phyloP scores from a whole-genome alignment of 2,888 invertebrate species.

The Gastracanthus pulcherrimus region DNA sequence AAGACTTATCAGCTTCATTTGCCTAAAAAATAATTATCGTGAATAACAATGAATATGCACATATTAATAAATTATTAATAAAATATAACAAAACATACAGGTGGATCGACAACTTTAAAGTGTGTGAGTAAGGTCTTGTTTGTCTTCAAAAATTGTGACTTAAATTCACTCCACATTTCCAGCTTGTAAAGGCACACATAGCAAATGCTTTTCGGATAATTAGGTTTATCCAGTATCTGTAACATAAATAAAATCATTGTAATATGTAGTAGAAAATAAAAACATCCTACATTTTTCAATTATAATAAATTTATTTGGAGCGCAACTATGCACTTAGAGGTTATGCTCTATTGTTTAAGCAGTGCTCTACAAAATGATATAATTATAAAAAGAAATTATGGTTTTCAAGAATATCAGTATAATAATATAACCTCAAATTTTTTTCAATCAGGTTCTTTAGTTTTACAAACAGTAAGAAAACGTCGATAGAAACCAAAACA shows the following conservation, averaged over 20 bases:
- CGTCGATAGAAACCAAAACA: no score
- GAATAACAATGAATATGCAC: constrained; percentile 8
- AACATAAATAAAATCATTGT: constrained; percentile 33
- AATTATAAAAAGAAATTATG: no score
- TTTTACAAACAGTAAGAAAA: no score
- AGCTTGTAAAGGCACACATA: constrained; percentile 74
- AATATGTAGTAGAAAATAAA: no score
- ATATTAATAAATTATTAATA: neutral
- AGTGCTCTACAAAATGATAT: no score
- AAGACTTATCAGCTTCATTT: constrained; percentile 44
- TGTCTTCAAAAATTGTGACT: constrained; percentile 69
- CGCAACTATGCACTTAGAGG: no score
- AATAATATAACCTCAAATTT: neutral
- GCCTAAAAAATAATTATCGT: neutral
- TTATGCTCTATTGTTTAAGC: no score
- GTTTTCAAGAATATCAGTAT: no score
- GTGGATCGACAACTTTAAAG: constrained; percentile 47
- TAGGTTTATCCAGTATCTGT: constrained; percentile 69
- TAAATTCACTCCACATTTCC: constrained; percentile 73
- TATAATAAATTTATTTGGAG: no score
- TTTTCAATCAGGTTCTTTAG: no score
- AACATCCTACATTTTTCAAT: no score
- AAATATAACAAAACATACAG: constrained; percentile 55
- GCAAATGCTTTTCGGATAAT: constrained; percentile 70
- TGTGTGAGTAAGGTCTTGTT: constrained; percentile 57